A percentile compares a stretch with the other conserved stretches of the same genome.
Conservation (phyloP, 1,140 invertebrate genomes). For the Eriosoma lanigerum region DNA sequence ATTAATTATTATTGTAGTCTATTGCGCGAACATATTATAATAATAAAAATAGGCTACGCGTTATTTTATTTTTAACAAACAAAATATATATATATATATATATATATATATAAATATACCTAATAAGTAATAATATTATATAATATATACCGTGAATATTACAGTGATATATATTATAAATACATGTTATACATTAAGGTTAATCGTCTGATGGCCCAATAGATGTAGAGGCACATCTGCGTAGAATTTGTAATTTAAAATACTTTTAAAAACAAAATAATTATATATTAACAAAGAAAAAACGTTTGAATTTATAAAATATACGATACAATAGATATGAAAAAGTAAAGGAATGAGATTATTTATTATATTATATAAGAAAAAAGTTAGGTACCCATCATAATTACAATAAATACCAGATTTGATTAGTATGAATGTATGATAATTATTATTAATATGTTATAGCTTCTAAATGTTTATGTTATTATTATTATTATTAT, state of each 20-base stretch:
- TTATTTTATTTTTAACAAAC: conserved; percentile 22
- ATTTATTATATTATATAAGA: conserved; percentile 1
- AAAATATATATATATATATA: too few relatives aligned
- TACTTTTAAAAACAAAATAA: background rate
- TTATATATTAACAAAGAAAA: too few relatives aligned
- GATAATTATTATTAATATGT: conserved; percentile 43
- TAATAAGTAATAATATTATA: background rate
- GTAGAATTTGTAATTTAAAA: conserved; percentile 8
- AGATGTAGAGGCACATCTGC: background rate
- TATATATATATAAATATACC: background rate
- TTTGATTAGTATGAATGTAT: conserved; percentile 46
- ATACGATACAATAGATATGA: background rate
- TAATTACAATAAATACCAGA: conserved; percentile 4
- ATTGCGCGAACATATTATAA: background rate
- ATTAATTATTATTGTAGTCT: conserved; percentile 25
- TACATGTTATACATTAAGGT: conserved; percentile 29
- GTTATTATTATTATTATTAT: conserved; percentile 14
- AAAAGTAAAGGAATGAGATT: background rate
- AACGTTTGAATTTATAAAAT: background rate
- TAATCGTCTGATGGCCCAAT: background rate
- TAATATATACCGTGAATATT: background rate
- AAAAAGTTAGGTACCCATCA: background rate
- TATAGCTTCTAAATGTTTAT: conserved; percentile 48
- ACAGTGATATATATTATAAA: conserved; percentile 24
- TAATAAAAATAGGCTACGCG: background rate